Evolutionary conservation across 1,140 invertebrate genomes (phyloP), one percentile per base, ranked within the genome.

Genomic region (Globodera ellingtonae): DNA sequence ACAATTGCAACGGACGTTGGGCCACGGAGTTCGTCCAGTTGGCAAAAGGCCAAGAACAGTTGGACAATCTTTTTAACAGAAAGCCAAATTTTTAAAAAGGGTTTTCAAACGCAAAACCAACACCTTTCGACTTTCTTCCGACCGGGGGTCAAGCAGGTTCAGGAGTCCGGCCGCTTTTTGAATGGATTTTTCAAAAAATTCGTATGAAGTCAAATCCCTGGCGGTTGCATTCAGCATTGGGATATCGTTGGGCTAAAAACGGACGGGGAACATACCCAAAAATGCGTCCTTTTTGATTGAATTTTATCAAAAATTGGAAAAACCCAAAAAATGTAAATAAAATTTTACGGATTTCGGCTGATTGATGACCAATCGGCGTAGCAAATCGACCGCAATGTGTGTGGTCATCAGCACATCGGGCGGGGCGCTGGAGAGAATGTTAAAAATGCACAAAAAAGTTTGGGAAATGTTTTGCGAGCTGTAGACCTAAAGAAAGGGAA

Each of bases 371-470:
- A 86, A 79, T 5, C 86, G 78, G 52, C 75, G 82, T 35, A 84
- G 74, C 62, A 86, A 77, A 72, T 86, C 86, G 5, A 67, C 79
- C 6, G 86, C 83, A 69, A 86, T 87, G 21, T 88, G 85, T 7
- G 84, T 70, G 18, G 86, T 86, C 85, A 86, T 88, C 65, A 86
- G 71, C 69, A 72, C 73, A 4, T 85, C 62, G 50, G 59, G 67
- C 18, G 86, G 78, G 47, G 78, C 80, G 56, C 73, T 72, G 21
- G 69, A 82, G 21, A 86, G 78, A 21, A 86, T 83, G 67, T 86
- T 86, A 75, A 86, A 86, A 13, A 89, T 73, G 62, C 85, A 86
- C 35, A 83, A 74, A 70, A 86, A 86, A 18, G 85, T 85, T 46
- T 86, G 84, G 10, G 85, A 72, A 24, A 88, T 79, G 65, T 86